Evolutionary conservation across 2,113 vertebrate genomes (phyloP).

Genomic region (Calyptomena viridis): DNA sequence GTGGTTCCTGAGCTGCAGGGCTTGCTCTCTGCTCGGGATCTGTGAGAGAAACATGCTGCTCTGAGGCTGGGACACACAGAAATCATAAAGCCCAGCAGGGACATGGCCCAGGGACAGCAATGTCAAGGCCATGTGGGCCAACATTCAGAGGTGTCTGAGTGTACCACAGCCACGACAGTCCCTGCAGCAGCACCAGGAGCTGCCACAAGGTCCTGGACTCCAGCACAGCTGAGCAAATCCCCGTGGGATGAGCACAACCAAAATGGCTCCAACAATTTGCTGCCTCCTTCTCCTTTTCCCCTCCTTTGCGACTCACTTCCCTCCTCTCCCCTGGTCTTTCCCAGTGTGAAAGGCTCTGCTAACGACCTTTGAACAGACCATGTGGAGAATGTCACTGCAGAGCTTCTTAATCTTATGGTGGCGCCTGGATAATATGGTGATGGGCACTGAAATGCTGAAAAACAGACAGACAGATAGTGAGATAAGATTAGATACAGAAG

Average conservation of each 20-base stretch:
- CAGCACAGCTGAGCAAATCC: neutral
- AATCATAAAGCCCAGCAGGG: neutral
- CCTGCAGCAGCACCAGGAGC: neutral
- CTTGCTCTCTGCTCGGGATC: neutral
- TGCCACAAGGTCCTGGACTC: neutral
- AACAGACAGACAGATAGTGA: slow-evolving; percentile 63
- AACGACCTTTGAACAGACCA: slow-evolving; percentile 21
- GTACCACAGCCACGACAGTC: neutral
- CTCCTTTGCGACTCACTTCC: neutral
- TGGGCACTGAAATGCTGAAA: slow-evolving; percentile 54
- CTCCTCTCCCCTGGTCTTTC: neutral
- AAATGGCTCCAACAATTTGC: neutral
- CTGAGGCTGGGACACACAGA: neutral
- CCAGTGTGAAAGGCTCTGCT: neutral
- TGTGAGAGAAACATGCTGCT: neutral
- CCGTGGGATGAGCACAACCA: neutral
- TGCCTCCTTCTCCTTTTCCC: neutral
- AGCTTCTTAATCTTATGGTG: slow-evolving; percentile 47
- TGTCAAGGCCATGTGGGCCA: accelerated
- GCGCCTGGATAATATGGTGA: slow-evolving; percentile 58
- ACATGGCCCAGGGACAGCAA: neutral
- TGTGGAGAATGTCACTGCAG: slow-evolving; percentile 27
- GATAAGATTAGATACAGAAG: slow-evolving; percentile 51
- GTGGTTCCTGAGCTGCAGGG: neutral
- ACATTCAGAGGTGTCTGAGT: neutral